phyloP scores from a whole-genome alignment of 2,797 vertebrate species.

The Neosilurus mollespiculum region DNA sequence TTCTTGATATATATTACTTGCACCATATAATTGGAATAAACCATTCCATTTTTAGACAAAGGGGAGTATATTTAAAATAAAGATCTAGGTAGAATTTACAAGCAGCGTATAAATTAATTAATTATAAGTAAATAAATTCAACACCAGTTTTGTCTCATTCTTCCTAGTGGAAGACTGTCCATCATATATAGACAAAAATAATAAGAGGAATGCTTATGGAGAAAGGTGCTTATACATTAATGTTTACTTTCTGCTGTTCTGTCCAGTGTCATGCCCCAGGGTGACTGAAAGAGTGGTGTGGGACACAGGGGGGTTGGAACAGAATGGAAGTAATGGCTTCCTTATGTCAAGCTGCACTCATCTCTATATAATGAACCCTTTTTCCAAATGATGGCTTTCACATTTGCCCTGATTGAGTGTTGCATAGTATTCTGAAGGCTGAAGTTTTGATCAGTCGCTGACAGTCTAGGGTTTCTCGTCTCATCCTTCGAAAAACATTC shows the following conservation, averaged over 20 bases:
- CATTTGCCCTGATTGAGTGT: constrained; percentile 53
- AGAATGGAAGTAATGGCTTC: constrained; percentile 72
- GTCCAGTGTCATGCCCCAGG: constrained; percentile 41
- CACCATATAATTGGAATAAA: neutral
- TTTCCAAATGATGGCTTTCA: constrained; percentile 73
- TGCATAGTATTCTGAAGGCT: constrained; percentile 32
- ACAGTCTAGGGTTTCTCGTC: constrained; percentile 22
- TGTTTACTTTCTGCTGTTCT: constrained; percentile 23
- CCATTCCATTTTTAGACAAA: neutral
- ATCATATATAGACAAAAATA: neutral
- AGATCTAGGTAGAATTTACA: neutral
- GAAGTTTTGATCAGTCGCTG: constrained; percentile 39
- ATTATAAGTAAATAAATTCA: neutral
- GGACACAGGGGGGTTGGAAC: constrained; percentile 33
- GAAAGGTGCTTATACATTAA: neutral
- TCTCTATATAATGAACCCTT: constrained; percentile 71
- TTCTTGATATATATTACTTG: neutral
- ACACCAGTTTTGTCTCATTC: neutral
- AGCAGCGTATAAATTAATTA: neutral
- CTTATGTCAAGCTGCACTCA: constrained; percentile 74
- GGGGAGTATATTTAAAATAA: neutral
- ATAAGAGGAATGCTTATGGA: neutral
- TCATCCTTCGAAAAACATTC: neutral
- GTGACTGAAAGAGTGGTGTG: constrained; percentile 40
- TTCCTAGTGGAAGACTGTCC: neutral